These are phyloP conservation scores for Rhaphigaster nebulosa DNA, from an alignment of 2,888 invertebrate genomes.

Conservation along the genomic window DNA sequence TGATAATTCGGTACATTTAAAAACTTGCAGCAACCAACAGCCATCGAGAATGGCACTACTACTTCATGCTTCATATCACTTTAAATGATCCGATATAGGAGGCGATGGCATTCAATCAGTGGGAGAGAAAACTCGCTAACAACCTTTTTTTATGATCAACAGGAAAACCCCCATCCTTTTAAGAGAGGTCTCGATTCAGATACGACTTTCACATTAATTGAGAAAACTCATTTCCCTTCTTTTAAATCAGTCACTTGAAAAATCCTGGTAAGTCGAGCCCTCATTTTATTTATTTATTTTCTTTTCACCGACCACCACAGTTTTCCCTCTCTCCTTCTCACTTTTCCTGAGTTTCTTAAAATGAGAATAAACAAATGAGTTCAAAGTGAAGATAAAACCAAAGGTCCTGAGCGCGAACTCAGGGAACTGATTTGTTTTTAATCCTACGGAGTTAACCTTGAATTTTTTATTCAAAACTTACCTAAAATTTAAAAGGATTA, in stretches of 20 bases:
- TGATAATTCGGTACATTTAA: too few species aligned
- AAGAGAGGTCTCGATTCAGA: not conserved
- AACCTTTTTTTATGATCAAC: not conserved
- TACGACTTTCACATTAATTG: conserved; percentile 27
- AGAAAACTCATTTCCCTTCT: conserved; percentile 32
- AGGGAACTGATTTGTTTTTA: not conserved
- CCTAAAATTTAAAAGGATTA: not conserved
- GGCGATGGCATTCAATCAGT: not conserved
- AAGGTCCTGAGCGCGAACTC: not conserved
- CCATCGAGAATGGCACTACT: not conserved
- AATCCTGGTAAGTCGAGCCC: conserved; percentile 24
- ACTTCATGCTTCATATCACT: not conserved
- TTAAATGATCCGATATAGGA: not conserved
- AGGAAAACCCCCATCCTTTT: not conserved
- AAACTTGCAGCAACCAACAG: too few species aligned
- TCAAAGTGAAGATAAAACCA: not conserved
- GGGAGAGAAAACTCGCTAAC: not conserved
- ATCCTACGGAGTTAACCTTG: not conserved
- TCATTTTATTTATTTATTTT: conserved; percentile 38
- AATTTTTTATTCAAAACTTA: not conserved
- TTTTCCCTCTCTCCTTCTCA: not conserved
- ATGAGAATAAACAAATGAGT: not conserved
- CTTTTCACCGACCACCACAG: not conserved
- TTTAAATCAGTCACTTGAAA: not conserved
- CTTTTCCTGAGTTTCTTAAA: not conserved